Evolutionary conservation across 2,113 vertebrate species (phyloP).

Genomic region (Grammomys dolichurus): DNA sequence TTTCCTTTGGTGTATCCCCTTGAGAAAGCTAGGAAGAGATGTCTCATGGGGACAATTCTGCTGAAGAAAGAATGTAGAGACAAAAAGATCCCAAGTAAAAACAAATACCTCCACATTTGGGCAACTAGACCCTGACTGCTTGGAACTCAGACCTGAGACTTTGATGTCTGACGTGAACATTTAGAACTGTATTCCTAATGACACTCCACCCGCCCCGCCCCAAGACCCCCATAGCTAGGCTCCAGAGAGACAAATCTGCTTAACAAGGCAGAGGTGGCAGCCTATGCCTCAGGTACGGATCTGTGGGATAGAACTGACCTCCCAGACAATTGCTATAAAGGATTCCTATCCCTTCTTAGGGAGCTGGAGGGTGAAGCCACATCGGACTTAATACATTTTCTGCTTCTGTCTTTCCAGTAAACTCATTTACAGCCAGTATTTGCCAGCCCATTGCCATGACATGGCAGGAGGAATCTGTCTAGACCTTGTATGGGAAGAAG

Average conservation of each 20-base stretch:
- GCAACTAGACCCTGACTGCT: not conserved
- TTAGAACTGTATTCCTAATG: not conserved
- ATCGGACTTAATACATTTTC: too few relatives aligned
- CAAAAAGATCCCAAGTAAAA: not conserved
- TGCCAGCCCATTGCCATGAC: not conserved
- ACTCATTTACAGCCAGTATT: not conserved
- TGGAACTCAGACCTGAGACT: not conserved
- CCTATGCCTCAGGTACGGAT: not conserved
- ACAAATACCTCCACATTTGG: not conserved
- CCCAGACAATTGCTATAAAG: not conserved
- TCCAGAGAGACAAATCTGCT: not conserved
- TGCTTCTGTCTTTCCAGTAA: not conserved
- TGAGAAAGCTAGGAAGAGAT: too few relatives aligned
- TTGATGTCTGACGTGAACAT: not conserved
- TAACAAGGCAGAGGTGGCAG: not conserved
- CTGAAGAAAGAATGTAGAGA: not conserved
- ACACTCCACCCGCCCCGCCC: not conserved
- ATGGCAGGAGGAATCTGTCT: not conserved
- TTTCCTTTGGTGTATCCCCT: rapidly evolving
- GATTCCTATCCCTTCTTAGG: not conserved
- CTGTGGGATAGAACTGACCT: not conserved
- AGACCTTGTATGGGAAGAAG: not conserved
- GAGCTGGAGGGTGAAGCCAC: not conserved
- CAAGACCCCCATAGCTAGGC: too few relatives aligned
- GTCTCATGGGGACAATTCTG: not conserved